A percentile compares a stretch with the other conserved stretches of the same genome.
Evolutionary conservation across 2,113 vertebrate species (phyloP).

Genomic region (Australoheros scitulus): DNA sequence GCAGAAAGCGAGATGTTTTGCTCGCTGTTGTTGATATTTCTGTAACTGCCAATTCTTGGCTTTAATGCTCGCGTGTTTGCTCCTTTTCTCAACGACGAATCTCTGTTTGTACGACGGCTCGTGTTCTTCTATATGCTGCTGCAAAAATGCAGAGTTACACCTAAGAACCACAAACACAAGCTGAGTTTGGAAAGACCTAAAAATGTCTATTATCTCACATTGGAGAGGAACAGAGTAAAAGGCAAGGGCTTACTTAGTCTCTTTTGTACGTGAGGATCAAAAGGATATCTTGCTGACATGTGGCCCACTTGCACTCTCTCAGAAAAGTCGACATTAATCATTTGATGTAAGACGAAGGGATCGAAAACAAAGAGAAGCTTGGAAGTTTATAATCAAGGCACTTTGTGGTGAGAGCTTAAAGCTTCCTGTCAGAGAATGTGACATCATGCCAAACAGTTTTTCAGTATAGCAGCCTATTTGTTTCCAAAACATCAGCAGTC

Average conservation of each 20-base stretch:
- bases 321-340: constrained; percentile 46
- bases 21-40: constrained; percentile 55
- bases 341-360: constrained; percentile 37
- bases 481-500: constrained; percentile 7
- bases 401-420: constrained; percentile 30
- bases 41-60: constrained; percentile 39
- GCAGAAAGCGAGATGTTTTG: constrained; percentile 49
- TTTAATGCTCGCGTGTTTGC: constrained; percentile 11
- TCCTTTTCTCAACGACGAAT: constrained; percentile 9
- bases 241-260: constrained; percentile 33
- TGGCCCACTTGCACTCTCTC: constrained; percentile 36
- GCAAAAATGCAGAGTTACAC: not conserved
- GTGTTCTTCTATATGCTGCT: not conserved
- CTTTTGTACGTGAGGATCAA: constrained; percentile 58
- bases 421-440: not conserved
- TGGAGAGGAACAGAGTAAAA: constrained; percentile 33
- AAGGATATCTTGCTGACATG: constrained; percentile 49
- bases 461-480: constrained; percentile 14
- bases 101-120: not conserved
- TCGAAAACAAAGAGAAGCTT: constrained; percentile 40
- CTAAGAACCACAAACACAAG: not conserved
- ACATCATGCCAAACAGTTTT: not conserved
- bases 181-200: constrained; percentile 28
- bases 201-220: constrained; percentile 38
- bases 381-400: constrained; percentile 33